These are phyloP conservation scores for Mirounga angustirostris DNA, from an alignment of 2,113 vertebrate species.

Conservation along the genomic window DNA sequence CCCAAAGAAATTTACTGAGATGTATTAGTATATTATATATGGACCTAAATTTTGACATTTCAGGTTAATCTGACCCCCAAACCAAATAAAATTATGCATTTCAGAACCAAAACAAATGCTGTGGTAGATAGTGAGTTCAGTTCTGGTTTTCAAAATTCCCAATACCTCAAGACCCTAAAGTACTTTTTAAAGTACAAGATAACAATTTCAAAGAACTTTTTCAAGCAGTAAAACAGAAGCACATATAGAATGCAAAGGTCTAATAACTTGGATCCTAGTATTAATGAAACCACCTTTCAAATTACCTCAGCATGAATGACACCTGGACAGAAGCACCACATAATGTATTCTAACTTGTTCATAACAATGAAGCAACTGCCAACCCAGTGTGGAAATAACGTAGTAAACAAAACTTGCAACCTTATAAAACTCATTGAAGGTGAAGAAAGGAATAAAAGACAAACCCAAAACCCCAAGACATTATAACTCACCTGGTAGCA, in stretches of 20 bases:
- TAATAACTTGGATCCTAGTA: background rate
- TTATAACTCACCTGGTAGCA: conserved; percentile 58
- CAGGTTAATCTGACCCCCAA: background rate
- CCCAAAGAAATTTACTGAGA: background rate
- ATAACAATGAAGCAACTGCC: background rate
- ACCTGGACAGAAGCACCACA: background rate
- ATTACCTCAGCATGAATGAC: background rate
- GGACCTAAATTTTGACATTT: background rate
- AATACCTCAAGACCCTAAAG: background rate
- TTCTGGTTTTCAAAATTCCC: conserved; percentile 23
- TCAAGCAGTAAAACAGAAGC: conserved; percentile 1
- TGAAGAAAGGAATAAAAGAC: background rate
- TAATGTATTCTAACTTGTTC: background rate
- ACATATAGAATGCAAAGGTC: background rate
- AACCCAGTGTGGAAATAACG: background rate
- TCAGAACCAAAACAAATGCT: conserved; percentile 29
- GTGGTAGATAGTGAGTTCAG: background rate
- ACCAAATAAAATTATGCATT: background rate
- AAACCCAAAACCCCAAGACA: conserved; percentile 25
- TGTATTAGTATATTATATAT: background rate
- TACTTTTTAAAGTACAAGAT: conserved; percentile 6
- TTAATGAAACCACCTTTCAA: background rate
- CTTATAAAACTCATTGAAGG: background rate
- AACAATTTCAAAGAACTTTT: conserved; percentile 8
- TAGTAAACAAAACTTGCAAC: background rate